Evolutionary conservation across 2,797 vertebrate species (phyloP).

Genomic region (Harpagifer antarcticus): DNA sequence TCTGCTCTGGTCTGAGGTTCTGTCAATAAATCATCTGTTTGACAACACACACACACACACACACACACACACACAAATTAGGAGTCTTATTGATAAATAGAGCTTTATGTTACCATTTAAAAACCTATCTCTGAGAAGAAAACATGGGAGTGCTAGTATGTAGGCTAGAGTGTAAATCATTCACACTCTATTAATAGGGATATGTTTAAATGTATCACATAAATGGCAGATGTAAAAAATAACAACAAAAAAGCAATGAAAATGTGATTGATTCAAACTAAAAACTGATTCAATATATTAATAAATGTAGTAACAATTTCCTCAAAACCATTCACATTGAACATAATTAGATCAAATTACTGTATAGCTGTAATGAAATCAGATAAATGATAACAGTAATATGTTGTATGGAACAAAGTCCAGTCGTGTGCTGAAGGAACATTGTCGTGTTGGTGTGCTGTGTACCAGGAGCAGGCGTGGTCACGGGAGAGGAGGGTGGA

Average conservation of each 20-base stretch:
- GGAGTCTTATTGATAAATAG: background rate
- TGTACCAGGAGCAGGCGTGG: conserved; percentile 8
- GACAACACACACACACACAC: conserved; percentile 9
- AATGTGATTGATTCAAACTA: background rate
- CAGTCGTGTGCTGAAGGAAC: background rate
- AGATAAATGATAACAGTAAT: background rate
- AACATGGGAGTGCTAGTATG: too few relatives aligned
- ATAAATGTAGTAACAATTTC: background rate
- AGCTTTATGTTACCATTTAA: background rate
- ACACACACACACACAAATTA: background rate
- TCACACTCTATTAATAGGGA: background rate
- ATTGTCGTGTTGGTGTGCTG: conserved; percentile 7
- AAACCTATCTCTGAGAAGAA: background rate
- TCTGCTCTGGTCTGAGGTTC: conserved; percentile 46
- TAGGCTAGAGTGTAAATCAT: background rate
- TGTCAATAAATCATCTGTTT: conserved; percentile 1
- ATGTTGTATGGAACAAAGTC: background rate
- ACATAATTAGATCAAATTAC: background rate
- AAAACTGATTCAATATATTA: background rate
- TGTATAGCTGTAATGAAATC: background rate
- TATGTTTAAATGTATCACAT: background rate
- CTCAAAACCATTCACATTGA: background rate
- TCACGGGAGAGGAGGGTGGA: background rate
- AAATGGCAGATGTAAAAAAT: background rate
- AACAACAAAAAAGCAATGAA: background rate